These are phyloP conservation scores for Aethes cnicana DNA, from an alignment of 2,888 invertebrate species.

Conservation along the genomic window DNA sequence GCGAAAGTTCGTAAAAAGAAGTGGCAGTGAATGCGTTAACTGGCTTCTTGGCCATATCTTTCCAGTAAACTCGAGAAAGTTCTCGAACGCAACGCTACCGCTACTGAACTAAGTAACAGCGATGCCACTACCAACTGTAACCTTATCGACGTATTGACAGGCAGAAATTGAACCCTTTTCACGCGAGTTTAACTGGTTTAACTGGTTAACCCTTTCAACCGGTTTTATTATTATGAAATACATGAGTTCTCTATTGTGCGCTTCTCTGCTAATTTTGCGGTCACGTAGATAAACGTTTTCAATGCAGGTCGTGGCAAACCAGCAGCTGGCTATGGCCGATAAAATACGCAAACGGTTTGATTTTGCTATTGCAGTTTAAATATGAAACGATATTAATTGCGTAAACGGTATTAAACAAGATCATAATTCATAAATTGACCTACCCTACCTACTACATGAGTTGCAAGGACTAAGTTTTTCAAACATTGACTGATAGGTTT, in stretches of 20 bases:
- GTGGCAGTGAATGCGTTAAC: no score
- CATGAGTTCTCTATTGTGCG: no score
- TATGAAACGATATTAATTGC: background rate
- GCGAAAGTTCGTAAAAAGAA: no score
- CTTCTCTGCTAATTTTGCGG: constrained; percentile 12
- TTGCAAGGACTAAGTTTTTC: no score
- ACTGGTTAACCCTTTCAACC: no score
- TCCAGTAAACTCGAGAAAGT: no score
- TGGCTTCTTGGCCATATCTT: no score
- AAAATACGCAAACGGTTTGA: constrained; percentile 10
- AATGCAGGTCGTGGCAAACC: constrained; percentile 8
- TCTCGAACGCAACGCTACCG: background rate
- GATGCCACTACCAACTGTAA: background rate
- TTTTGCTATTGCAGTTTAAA: background rate
- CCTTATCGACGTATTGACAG: constrained; percentile 13
- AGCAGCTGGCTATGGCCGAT: constrained; percentile 7
- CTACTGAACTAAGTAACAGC: background rate
- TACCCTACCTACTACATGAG: no score
- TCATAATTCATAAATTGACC: no score
- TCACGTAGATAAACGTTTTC: constrained; percentile 21
- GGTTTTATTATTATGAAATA: no score
- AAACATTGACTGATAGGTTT: no score
- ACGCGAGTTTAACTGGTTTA: no score
- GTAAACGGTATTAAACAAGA: background rate
- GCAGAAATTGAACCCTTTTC: constrained; percentile 18